Evolutionary conservation across 2,113 vertebrate genomes (phyloP).

Genomic region (Leptobrachium leishanense): DNA sequence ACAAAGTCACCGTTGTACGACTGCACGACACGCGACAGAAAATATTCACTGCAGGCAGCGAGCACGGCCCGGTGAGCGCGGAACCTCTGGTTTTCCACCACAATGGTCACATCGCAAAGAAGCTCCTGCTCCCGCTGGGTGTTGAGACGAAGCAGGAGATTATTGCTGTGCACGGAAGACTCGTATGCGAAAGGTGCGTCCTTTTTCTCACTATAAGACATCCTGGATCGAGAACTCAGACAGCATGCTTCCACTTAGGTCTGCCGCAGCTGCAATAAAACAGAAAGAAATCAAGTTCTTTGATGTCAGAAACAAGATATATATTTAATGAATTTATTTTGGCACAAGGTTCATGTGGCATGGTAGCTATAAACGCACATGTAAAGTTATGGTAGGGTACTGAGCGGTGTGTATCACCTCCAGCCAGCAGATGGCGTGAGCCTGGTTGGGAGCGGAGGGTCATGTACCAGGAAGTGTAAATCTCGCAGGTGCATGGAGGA

Average conservation of each 20-base stretch:
- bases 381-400: no score
- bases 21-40: slow-evolving; percentile 74
- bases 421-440: no score
- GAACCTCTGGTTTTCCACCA: slow-evolving; percentile 81
- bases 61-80: slow-evolving; percentile 86
- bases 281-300: no score
- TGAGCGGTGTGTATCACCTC: neutral
- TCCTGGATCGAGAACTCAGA: slow-evolving; percentile 62
- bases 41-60: slow-evolving; percentile 88
- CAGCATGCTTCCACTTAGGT: slow-evolving; percentile 70
- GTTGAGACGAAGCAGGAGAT: slow-evolving; percentile 71
- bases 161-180: slow-evolving; percentile 68
- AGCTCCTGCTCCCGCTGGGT: slow-evolving; percentile 71
- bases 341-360: no score
- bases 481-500: no score
- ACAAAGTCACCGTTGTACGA: slow-evolving; percentile 68
- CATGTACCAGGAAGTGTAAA: no score
- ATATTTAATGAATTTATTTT: no score
- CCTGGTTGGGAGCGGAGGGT: no score
- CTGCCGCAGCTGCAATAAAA: slow-evolving; percentile 56
- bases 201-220: slow-evolving; percentile 72
- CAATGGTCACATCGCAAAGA: slow-evolving; percentile 78
- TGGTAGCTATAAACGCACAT: neutral
- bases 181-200: slow-evolving; percentile 72
- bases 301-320: no score